phyloP scores from a whole-genome alignment of 2,888 invertebrate species.

The Microplitis manilae region DNA sequence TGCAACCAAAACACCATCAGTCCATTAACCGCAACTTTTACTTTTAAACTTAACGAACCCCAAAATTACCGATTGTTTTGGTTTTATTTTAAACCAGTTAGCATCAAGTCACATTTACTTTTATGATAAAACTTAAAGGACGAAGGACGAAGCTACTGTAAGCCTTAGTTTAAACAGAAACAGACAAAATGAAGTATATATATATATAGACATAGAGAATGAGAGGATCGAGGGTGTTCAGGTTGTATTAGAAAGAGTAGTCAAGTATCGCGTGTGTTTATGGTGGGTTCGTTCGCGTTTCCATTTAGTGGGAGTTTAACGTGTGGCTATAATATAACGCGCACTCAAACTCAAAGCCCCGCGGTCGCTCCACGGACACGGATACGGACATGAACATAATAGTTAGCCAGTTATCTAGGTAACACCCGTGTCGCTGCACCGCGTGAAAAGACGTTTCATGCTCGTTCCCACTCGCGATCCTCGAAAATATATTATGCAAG shows the following conservation, averaged over 20 bases:
- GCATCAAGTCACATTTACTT: slow-evolving; percentile 50
- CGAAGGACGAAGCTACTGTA: slow-evolving; percentile 17
- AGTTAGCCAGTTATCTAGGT: slow-evolving; percentile 38
- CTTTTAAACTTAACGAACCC: slow-evolving; percentile 46
- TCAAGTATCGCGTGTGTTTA: slow-evolving; percentile 46
- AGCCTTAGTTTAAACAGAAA: slow-evolving; percentile 7
- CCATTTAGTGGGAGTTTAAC: slow-evolving; percentile 46
- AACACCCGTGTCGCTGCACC: slow-evolving; percentile 35
- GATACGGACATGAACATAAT: slow-evolving; percentile 48
- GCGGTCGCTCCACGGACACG: slow-evolving; percentile 41
- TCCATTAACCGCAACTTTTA: slow-evolving; percentile 18
- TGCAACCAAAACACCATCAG: not conserved
- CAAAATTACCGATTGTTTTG: slow-evolving; percentile 35
- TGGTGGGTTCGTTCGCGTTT: slow-evolving; percentile 46
- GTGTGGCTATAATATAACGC: slow-evolving; percentile 46
- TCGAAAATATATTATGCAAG: too few relatives aligned
- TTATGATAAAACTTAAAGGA: slow-evolving; percentile 49
- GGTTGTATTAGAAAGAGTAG: slow-evolving; percentile 15
- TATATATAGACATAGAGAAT: slow-evolving; percentile 24
- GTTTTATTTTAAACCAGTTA: slow-evolving; percentile 47
- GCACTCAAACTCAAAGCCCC: slow-evolving; percentile 45
- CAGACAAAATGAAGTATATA: not conserved
- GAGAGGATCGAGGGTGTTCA: not conserved
- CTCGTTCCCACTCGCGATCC: not conserved
- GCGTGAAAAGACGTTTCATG: slow-evolving; percentile 33